Evolutionary conservation across 2,797 vertebrate genomes (phyloP).

Genomic region (Uromys caudimaculatus): DNA sequence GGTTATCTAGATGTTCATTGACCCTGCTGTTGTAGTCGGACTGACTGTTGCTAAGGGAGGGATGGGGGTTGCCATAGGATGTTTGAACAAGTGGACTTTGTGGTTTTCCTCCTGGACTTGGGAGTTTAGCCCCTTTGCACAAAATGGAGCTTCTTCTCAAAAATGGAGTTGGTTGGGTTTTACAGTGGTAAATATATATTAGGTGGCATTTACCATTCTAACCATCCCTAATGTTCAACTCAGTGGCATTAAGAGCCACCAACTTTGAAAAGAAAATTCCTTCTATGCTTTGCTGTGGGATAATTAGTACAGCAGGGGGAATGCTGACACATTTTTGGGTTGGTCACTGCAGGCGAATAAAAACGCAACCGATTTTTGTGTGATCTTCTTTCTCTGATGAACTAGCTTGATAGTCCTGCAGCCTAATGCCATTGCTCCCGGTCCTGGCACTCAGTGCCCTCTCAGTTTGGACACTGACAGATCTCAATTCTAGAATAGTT

Average conservation of each 20-base stretch:
- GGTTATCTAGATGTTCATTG: not conserved
- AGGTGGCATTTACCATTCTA: not conserved
- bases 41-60: not conserved
- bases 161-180: not conserved
- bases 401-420: not conserved
- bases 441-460: not conserved
- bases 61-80: not conserved
- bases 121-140: not conserved
- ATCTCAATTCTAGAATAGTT: not conserved
- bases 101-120: not conserved
- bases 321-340: not conserved
- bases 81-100: not conserved
- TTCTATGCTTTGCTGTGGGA: not conserved
- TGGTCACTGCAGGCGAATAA: not conserved
- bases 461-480: not conserved
- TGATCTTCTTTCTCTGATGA: not conserved
- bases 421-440: not conserved
- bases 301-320: not conserved
- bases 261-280: not conserved
- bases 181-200: not conserved
- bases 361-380: not conserved
- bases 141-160: not conserved
- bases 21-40: not conserved
- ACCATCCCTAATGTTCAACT: not conserved
- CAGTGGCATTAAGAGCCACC: not conserved